These are phyloP conservation scores for Celastrina argiolus DNA, from an alignment of 2,888 invertebrate species.

Conservation along the genomic window DNA sequence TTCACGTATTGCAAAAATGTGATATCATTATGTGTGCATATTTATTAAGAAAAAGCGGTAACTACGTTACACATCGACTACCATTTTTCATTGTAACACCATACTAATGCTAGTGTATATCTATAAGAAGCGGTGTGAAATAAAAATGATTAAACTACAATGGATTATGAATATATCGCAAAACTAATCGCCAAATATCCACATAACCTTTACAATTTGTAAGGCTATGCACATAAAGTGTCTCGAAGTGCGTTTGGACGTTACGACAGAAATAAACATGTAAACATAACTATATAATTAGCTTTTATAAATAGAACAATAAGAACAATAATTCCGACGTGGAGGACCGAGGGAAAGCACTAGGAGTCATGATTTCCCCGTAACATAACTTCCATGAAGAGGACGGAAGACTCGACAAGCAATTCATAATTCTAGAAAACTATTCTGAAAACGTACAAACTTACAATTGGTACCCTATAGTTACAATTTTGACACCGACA, in stretches of 20 bases:
- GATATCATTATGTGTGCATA: constrained; percentile 42
- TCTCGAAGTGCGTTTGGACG: constrained; percentile 44
- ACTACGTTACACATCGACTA: constrained; percentile 55
- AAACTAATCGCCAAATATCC: constrained; percentile 77
- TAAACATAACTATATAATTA: constrained; percentile 43
- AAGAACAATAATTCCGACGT: constrained; percentile 29
- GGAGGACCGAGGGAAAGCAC: constrained; percentile 25
- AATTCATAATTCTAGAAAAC: constrained; percentile 50
- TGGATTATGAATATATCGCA: constrained; percentile 55
- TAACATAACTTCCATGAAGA: constrained; percentile 49
- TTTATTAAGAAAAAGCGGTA: constrained; percentile 53
- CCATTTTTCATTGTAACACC: constrained; percentile 72
- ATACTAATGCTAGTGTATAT: constrained; percentile 49
- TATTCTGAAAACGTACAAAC: constrained; percentile 49
- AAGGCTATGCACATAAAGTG: constrained; percentile 61
- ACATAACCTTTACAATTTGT: constrained; percentile 74
- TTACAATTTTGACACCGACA: constrained; percentile 71
- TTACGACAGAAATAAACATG: constrained; percentile 31
- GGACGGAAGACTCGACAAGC: constrained; percentile 75
- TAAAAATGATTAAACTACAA: constrained; percentile 55
- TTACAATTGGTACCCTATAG: constrained; percentile 66
- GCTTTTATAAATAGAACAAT: constrained; percentile 42
- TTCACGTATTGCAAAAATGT: constrained; percentile 42
- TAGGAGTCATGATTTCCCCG: constrained; percentile 23
- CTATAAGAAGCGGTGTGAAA: constrained; percentile 52